A percentile compares a stretch with the other conserved stretches of the same genome.
Conservation (phyloP, 1,140 invertebrate species). For the Drosophila sproati region DNA sequence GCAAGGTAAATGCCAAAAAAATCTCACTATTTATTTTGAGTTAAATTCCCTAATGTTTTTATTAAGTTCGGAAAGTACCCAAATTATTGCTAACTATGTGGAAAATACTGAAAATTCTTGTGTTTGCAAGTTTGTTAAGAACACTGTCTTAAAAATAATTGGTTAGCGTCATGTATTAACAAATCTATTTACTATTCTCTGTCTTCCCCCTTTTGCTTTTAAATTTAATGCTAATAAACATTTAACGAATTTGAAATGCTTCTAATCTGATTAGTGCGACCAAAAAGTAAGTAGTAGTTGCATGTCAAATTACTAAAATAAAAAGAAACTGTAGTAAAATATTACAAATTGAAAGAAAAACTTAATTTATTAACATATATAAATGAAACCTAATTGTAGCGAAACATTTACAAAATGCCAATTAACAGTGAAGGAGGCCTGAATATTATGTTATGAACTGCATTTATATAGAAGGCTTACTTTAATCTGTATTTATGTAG, state of each 20-base stretch:
- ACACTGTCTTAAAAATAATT: not conserved
- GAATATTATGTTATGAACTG: too few species aligned
- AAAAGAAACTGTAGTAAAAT: too few species aligned
- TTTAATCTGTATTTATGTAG: not conserved
- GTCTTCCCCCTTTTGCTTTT: constrained; percentile 29
- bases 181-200: constrained; percentile 16
- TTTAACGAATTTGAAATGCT: constrained; percentile 43
- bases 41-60: constrained; percentile 10
- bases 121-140: not conserved
- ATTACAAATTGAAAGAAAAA: too few species aligned
- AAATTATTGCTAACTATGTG: not conserved
- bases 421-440: too few species aligned
- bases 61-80: constrained; percentile 15
- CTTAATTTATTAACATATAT: too few species aligned
- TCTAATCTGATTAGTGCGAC: constrained; percentile 62
- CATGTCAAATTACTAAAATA: constrained; percentile 11
- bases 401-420: too few species aligned
- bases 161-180: constrained; percentile 10
- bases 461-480: not conserved
- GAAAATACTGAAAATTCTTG: not conserved
- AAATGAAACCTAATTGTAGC: too few species aligned
- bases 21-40: constrained; percentile 2
- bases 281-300: constrained; percentile 76
- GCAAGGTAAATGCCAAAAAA: constrained; percentile 67
- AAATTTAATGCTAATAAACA: constrained; percentile 39